Conservation (phyloP, 2,113 vertebrate genomes). For the Silurus asotus region DNA sequence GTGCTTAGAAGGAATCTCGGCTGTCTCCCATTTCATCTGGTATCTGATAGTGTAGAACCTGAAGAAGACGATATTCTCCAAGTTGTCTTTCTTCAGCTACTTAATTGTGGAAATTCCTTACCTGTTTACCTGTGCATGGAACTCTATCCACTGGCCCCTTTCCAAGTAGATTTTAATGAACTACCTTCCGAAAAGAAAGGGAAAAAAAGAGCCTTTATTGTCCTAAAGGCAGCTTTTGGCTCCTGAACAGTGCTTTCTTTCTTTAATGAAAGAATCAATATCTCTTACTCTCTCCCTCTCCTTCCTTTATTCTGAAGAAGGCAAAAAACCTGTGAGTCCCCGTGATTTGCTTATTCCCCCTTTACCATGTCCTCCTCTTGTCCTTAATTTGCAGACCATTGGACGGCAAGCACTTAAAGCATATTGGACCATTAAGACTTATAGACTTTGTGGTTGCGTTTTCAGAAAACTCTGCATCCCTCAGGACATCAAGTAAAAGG, state of each 20-base stretch:
- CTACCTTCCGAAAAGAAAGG: slow-evolving; percentile 47
- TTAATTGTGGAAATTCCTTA: slow-evolving; percentile 76
- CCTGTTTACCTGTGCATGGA: slow-evolving; percentile 62
- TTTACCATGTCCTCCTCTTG: slow-evolving; percentile 48
- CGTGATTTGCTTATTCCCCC: slow-evolving; percentile 51
- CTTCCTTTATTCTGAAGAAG: slow-evolving; percentile 48
- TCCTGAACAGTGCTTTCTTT: slow-evolving; percentile 72
- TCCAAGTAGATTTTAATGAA: slow-evolving; percentile 66
- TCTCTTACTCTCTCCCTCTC: slow-evolving; percentile 56
- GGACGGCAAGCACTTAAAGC: slow-evolving; percentile 29
- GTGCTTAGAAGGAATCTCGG: background rate
- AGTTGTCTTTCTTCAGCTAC: slow-evolving; percentile 70
- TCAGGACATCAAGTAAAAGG: slow-evolving; percentile 58
- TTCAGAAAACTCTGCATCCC: background rate
- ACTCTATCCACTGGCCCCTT: slow-evolving; percentile 66
- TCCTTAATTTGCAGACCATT: slow-evolving; percentile 38
- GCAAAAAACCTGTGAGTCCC: slow-evolving; percentile 59
- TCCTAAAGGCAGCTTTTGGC: slow-evolving; percentile 66
- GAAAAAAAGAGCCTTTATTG: slow-evolving; percentile 74
- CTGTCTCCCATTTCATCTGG: slow-evolving; percentile 16
- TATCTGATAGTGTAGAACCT: slow-evolving; percentile 12
- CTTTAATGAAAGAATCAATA: slow-evolving; percentile 68
- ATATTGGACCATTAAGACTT: slow-evolving; percentile 34
- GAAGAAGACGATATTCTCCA: slow-evolving; percentile 49
- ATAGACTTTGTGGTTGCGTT: background rate